Base-by-base conservation (phyloP, 30 jellyfish, hydroid and myxozoan genomes). In the Aurelia aurita region DNA sequence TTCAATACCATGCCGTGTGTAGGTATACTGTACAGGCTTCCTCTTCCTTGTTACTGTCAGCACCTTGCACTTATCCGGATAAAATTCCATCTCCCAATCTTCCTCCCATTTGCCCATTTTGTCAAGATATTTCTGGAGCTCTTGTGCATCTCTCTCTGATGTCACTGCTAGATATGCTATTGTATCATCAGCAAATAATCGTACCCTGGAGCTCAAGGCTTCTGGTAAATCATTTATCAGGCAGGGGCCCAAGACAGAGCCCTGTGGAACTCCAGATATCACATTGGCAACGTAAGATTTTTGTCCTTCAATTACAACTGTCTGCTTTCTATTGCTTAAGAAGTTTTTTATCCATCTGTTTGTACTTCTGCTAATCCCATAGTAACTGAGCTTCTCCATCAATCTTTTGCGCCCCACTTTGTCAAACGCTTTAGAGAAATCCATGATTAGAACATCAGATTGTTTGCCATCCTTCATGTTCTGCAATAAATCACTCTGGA, bases 191-290 rank as follows among this genome's bases (percentile, higher is more conserved):
- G 74, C 74, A 61, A 61, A 61, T 11, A 61, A 25, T 25, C 26
- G 74, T 10, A 61, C 74, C 74, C 74, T 61, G 34, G 74, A 61
- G 12, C 74, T 61, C 21, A 61, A 61, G 34, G 13, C 34, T n/a
- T 61, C 74, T 21, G 65, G 80, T 20, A 68, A 34, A 68, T 68
- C 80, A 31, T n/a, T n/a, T n/a, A n/a, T n/a, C n/a, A n/a, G n/a
- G n/a, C n/a, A n/a, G n/a, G n/a, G n/a, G n/a, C n/a, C 29, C 11
- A 22, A n/a, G n/a, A n/a, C n/a, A n/a, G n/a, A n/a, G n/a, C n/a
- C n/a, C n/a, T n/a, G n/a, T n/a, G n/a, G n/a, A n/a, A n/a, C n/a
- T n/a, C n/a, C n/a, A n/a, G n/a, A n/a, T n/a, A n/a, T n/a, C n/a
- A n/a, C n/a, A n/a, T 14, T 15, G 14, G 22, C 18, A 34, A 68